A percentile compares a stretch with the other conserved stretches of the same genome.
Evolutionary conservation across 2,797 vertebrate genomes (phyloP).

Genomic region (Dipus sagitta): DNA sequence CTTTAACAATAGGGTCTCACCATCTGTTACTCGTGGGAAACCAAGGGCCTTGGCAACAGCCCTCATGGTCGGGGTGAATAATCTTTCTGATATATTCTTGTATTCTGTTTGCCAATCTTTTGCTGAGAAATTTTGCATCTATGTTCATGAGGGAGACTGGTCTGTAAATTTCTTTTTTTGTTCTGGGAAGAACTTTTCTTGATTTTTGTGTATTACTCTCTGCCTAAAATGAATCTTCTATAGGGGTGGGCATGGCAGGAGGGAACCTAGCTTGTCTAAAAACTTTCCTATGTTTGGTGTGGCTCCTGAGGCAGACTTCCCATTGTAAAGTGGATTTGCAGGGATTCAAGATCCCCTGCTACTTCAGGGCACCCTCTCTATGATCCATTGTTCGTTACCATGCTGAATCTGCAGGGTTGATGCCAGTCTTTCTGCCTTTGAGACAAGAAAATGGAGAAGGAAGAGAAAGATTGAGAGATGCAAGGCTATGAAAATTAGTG

Average conservation of each 20-base stretch:
- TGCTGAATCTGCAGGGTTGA: background rate
- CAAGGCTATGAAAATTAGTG: background rate
- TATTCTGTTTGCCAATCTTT: too few relatives aligned
- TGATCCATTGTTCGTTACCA: background rate
- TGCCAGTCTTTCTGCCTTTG: constrained; percentile 76
- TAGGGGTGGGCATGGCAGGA: background rate
- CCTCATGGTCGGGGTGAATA: too few relatives aligned
- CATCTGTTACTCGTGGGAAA: too few relatives aligned
- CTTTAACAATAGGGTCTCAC: too few relatives aligned
- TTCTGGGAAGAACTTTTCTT: too few relatives aligned
- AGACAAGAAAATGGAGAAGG: constrained; percentile 83
- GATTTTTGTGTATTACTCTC: background rate
- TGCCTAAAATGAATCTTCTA: background rate
- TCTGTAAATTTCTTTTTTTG: too few relatives aligned
- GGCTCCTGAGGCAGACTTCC: background rate
- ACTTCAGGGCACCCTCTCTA: background rate
- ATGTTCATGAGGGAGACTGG: too few relatives aligned
- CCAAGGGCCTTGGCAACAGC: too few relatives aligned
- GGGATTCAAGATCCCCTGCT: fast-evolving
- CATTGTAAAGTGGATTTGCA: background rate
- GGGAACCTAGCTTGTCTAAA: background rate
- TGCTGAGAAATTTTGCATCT: too few relatives aligned
- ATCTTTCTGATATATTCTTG: too few relatives aligned
- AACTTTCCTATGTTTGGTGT: background rate
- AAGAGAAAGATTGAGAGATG: background rate